Evolutionary conservation across 2,888 invertebrate genomes (phyloP).

Genomic region (Amphipoea oculea): DNA sequence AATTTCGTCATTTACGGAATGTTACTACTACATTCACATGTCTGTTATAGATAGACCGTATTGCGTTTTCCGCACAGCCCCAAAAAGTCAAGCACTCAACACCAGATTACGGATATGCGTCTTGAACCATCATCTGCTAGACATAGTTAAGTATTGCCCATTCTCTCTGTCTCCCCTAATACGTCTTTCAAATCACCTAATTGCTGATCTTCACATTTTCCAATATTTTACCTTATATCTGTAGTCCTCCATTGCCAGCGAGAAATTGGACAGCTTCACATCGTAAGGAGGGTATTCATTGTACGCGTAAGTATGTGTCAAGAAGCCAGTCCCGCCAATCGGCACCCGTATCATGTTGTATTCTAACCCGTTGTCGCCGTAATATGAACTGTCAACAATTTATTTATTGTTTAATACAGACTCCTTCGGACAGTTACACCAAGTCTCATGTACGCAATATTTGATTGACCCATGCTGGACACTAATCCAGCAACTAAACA

Average conservation of each 20-base stretch:
- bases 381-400: constrained; percentile 13
- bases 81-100: not conserved
- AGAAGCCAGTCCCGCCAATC: constrained; percentile 9
- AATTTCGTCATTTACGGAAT: not conserved
- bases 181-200: not conserved
- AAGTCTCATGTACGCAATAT: no score
- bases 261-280: constrained; percentile 17
- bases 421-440: no score
- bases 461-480: no score
- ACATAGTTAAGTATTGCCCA: not conserved
- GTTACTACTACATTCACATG: not conserved
- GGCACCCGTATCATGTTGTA: constrained; percentile 14
- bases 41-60: not conserved
- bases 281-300: constrained; percentile 9
- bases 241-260: constrained; percentile 11
- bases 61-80: not conserved
- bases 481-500: no score
- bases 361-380: not conserved
- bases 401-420: not conserved
- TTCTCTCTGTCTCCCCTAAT: not conserved
- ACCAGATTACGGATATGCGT: not conserved
- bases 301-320: constrained; percentile 1
- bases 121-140: not conserved
- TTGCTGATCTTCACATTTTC: not conserved
- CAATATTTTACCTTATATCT: constrained; percentile 1